A percentile compares a stretch with the other conserved stretches of the same genome.
Evolutionary conservation across 2,797 vertebrate species (phyloP).

Genomic region (Sparidentex hasta): DNA sequence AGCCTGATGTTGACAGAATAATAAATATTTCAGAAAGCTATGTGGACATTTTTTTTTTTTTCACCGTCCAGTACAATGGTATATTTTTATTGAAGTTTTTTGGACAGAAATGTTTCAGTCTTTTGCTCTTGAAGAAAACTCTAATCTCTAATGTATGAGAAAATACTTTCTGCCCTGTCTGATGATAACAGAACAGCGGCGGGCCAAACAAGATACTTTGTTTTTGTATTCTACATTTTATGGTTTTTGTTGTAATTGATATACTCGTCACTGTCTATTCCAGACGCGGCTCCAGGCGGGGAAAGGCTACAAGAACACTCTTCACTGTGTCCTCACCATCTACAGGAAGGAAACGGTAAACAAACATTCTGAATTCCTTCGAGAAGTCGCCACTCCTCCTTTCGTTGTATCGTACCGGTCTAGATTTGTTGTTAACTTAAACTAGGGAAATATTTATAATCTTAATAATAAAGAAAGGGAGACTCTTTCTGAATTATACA

Average conservation of each 20-base stretch:
- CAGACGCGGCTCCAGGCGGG: conserved; percentile 96
- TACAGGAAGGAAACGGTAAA: conserved; percentile 95
- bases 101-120: not conserved
- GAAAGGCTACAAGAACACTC: conserved; percentile 87
- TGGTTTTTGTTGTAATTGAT: not conserved
- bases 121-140: not conserved
- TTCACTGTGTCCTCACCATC: conserved; percentile 91
- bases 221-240: not conserved
- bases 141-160: not conserved
- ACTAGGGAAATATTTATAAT: no score
- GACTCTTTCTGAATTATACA: no score
- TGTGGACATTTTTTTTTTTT: no score
- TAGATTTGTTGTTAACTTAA: no score
- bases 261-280: not conserved
- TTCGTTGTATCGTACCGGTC: no score
- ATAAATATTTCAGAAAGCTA: not conserved
- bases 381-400: no score
- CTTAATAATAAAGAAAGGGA: no score
- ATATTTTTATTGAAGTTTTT: not conserved
- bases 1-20: not conserved
- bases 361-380: no score
- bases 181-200: not conserved
- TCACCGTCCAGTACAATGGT: no score
- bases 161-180: not conserved
- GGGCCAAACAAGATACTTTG: not conserved